phyloP scores from a whole-genome alignment of 2,113 vertebrate species.

The Enhydra lutris region DNA sequence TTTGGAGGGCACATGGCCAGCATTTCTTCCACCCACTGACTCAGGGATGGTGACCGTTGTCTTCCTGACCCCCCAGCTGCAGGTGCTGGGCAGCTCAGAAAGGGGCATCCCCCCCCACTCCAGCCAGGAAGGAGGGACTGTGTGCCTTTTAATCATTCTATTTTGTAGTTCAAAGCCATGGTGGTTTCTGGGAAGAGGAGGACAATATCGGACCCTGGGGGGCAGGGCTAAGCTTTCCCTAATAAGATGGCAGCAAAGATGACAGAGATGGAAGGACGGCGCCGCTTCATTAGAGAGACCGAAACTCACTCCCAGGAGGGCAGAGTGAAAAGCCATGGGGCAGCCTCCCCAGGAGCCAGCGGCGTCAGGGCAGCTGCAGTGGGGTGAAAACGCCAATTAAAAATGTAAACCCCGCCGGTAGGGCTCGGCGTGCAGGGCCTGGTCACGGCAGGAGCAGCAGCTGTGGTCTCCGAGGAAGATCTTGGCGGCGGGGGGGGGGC shows the following conservation, averaged over 20 bases:
- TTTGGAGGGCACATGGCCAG: background rate
- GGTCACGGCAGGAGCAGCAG: rapidly evolving
- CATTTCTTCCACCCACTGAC: background rate
- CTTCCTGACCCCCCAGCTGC: background rate
- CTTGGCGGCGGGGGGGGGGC: rapidly evolving
- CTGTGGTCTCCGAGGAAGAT: background rate
- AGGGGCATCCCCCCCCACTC: background rate
- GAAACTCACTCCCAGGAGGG: background rate
- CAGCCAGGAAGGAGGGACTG: background rate
- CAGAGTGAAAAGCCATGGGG: background rate
- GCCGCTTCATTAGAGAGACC: background rate
- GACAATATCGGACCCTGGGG: background rate
- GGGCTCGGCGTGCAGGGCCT: background rate
- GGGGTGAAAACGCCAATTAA: slow-evolving; percentile 8
- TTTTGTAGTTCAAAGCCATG: background rate
- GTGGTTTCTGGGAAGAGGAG: background rate
- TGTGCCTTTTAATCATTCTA: rapidly evolving
- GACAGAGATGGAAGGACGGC: slow-evolving; percentile 9
- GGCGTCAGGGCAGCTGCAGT: background rate
- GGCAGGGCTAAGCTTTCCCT: slow-evolving; percentile 38
- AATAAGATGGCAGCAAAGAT: slow-evolving; percentile 24
- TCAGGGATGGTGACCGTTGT: background rate
- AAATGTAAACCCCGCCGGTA: background rate
- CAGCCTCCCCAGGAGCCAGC: background rate
- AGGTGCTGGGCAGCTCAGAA: background rate